Percentiles rank a stretch among this genome's conserved stretches.
Conservation (phyloP, 2,113 vertebrate genomes). For the Lepus europaeus region DNA sequence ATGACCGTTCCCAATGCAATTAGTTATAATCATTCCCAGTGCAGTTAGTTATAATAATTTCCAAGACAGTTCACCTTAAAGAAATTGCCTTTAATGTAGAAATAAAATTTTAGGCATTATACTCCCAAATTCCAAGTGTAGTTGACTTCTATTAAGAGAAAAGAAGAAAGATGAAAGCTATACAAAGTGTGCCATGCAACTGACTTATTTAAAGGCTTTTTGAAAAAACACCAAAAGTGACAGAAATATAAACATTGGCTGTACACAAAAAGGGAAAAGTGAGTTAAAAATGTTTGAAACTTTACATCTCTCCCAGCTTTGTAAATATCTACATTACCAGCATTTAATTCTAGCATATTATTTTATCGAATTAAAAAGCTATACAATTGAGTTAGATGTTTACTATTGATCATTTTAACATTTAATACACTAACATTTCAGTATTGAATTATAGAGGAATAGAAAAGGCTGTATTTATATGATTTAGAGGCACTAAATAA, state of each 20-base stretch:
- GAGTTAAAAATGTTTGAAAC: neutral
- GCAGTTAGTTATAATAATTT: neutral
- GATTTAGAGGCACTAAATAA: slow-evolving; percentile 43
- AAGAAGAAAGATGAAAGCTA: neutral
- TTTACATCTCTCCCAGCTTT: neutral
- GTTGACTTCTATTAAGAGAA: neutral
- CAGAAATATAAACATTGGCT: slow-evolving; percentile 23
- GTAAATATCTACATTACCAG: neutral
- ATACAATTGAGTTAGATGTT: slow-evolving; percentile 19
- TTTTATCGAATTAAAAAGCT: slow-evolving; percentile 27
- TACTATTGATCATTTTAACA: neutral
- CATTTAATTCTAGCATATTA: neutral
- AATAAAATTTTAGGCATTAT: neutral
- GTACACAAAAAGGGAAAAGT: neutral
- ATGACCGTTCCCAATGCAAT: neutral
- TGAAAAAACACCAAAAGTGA: neutral
- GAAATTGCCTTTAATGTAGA: neutral
- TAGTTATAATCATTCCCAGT: neutral
- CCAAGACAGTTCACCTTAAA: neutral
- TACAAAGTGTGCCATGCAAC: neutral
- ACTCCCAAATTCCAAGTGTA: neutral
- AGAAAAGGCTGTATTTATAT: neutral
- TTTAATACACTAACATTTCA: slow-evolving; percentile 28
- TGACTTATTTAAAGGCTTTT: neutral
- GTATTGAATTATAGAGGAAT: neutral